Conservation (phyloP, 1,140 invertebrate genomes). For the Zaprionus tsacasi region DNA sequence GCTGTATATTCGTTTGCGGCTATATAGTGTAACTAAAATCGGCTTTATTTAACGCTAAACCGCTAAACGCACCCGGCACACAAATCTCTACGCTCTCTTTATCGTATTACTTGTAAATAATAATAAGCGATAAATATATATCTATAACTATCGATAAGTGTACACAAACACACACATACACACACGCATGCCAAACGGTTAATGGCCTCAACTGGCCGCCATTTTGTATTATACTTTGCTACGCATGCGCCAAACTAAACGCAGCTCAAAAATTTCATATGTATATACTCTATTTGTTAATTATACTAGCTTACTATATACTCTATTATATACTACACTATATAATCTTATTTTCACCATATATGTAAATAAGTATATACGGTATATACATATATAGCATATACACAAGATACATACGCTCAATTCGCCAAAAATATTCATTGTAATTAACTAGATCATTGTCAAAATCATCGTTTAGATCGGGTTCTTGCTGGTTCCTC, state of each 20-base stretch:
- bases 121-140: conserved; percentile 1
- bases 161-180: conserved; percentile 59
- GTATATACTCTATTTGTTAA: conserved; percentile 13
- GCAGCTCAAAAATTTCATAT: conserved; percentile 7
- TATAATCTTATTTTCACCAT: background rate
- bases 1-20: background rate
- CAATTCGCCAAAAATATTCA: conserved; percentile 5
- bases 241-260: conserved; percentile 21
- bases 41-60: conserved; percentile 19
- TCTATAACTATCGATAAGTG: conserved; percentile 30
- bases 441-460: conserved; percentile 42
- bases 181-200: conserved; percentile 51
- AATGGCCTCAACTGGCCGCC: conserved; percentile 22
- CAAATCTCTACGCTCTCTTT: background rate
- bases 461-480: conserved; percentile 26
- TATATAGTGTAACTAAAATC: conserved; percentile 8
- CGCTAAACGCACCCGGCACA: conserved; percentile 15
- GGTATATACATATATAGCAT: background rate
- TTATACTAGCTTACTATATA: conserved; percentile 1
- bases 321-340: background rate
- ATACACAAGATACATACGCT: background rate
- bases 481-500: conserved; percentile 11
- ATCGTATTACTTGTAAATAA: conserved; percentile 24
- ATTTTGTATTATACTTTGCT: conserved; percentile 33
- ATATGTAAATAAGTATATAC: background rate